A percentile compares a stretch with the other conserved stretches of the same genome.
Conservation (phyloP, 2,113 vertebrate genomes). For the Rhinichthys klamathensis region DNA sequence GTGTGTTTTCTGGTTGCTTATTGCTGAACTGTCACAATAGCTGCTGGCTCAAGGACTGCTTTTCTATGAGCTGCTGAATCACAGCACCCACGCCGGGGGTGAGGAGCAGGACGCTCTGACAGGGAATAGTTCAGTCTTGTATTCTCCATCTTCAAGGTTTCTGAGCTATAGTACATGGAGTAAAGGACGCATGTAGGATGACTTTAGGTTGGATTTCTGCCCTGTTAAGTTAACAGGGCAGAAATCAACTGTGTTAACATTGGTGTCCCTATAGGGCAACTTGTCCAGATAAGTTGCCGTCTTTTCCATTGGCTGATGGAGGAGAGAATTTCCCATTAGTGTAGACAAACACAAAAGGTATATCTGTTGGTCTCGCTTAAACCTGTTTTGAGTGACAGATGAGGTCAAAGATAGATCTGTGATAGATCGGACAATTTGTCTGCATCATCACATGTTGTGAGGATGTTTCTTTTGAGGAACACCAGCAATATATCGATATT, state of each 20-base stretch:
- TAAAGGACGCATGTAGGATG: constrained; percentile 15
- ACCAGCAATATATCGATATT: no score
- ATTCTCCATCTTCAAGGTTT: constrained; percentile 47
- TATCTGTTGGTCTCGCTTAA: neutral
- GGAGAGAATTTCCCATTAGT: neutral
- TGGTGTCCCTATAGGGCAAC: neutral
- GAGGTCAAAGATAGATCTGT: neutral
- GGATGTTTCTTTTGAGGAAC: no score
- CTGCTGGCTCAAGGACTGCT: constrained; percentile 69
- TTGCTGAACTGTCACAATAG: constrained; percentile 61
- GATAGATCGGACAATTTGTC: neutral
- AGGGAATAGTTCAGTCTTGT: constrained; percentile 28
- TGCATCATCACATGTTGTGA: neutral
- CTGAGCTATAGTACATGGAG: constrained; percentile 25
- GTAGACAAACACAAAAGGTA: neutral
- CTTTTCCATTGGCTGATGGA: neutral
- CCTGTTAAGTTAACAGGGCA: neutral
- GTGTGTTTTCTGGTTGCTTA: constrained; percentile 49
- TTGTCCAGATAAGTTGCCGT: neutral
- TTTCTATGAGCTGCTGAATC: constrained; percentile 73
- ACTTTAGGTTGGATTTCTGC: neutral
- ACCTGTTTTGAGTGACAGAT: constrained; percentile 5
- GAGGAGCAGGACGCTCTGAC: constrained; percentile 59
- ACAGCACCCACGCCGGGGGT: constrained; percentile 70
- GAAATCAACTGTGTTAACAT: neutral